Evolutionary conservation across 2,113 vertebrate species (phyloP).

Genomic region (Tenrec ecaudatus): DNA sequence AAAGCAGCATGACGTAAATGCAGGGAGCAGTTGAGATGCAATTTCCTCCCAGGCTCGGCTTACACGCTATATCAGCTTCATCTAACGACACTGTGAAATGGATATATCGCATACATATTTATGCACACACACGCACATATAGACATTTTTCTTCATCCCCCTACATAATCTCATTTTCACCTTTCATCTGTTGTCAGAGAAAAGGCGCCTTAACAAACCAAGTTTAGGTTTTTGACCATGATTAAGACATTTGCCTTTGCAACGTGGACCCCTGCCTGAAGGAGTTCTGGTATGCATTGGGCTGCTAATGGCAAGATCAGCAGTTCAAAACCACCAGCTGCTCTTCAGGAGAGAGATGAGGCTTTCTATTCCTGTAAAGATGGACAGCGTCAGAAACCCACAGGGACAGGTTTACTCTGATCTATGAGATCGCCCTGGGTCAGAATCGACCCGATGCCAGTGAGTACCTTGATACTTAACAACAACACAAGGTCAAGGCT

Average conservation of each 20-base stretch:
- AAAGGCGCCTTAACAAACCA: neutral
- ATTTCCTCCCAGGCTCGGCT: conserved; percentile 33
- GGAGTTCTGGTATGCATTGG: too few species aligned
- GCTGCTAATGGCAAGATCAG: too few species aligned
- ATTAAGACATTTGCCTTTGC: neutral
- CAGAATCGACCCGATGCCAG: too few species aligned
- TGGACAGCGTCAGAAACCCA: too few species aligned
- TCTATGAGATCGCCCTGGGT: too few species aligned
- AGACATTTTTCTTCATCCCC: neutral
- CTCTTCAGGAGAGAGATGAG: too few species aligned
- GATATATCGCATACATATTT: neutral
- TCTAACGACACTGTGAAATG: neutral
- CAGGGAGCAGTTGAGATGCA: conserved; percentile 19
- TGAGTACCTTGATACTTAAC: too few species aligned
- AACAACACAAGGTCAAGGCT: too few species aligned
- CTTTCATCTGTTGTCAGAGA: neutral
- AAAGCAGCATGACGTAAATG: conserved; percentile 20
- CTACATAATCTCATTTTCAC: neutral
- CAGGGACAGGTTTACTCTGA: too few species aligned
- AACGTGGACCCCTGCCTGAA: neutral
- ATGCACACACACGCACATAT: neutral
- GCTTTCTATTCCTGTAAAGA: too few species aligned
- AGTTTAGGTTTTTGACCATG: neutral
- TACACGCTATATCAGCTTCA: neutral
- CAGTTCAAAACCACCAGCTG: too few species aligned